Evolutionary conservation across 2,113 vertebrate species (phyloP), one percentile per base, ranked within the genome.

Genomic region (Tachysurus fulvidraco): DNA sequence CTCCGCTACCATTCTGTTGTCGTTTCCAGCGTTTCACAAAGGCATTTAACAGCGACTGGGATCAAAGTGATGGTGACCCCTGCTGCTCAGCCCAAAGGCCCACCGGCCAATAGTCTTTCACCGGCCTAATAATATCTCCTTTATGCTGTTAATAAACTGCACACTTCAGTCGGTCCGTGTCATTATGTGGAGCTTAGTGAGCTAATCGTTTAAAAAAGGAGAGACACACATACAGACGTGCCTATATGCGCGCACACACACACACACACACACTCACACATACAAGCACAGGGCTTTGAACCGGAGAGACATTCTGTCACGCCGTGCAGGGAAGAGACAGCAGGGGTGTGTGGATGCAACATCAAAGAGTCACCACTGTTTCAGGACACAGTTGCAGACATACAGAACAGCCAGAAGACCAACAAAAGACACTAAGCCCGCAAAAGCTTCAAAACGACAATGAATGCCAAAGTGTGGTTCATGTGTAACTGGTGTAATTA

Each of bases 111-210:
- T 93, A 92, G 94, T 95, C 94, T 95, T 95, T 95, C 95, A 93
- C 92, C 2, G 89, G 95, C 96, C 95, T 96, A 96, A 97, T 97
- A 96, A 96, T 95, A 95, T 96, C 95, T 93, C 96, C 96, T 97
- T 96, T 96, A 96, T 97, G 96, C 95, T 95, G 95, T 96, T 97
- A 96, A 97, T 97, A 96, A 96, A 97, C 95, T 95, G 95, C 94
- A 93, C 95, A 95, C 95, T 96, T 96, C 96, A 96, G 94, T 96
- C 95, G 95, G 95, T 95, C 95, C 95, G 92, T 95, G 96, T 96
- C 95, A 96, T 97, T 97, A 96, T 94, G 95, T 95, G 95, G 95
- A 94, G 96, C 95, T 95, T 95, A 95, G 95, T 94, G 93, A 96
- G 96, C 96, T 96, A 96, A 97, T 96, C 94, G 96, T 96, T 96